A percentile compares a stretch with the other conserved stretches of the same genome.
phyloP scores from a whole-genome alignment of 2,888 invertebrate genomes.

The Meteorus colon region DNA sequence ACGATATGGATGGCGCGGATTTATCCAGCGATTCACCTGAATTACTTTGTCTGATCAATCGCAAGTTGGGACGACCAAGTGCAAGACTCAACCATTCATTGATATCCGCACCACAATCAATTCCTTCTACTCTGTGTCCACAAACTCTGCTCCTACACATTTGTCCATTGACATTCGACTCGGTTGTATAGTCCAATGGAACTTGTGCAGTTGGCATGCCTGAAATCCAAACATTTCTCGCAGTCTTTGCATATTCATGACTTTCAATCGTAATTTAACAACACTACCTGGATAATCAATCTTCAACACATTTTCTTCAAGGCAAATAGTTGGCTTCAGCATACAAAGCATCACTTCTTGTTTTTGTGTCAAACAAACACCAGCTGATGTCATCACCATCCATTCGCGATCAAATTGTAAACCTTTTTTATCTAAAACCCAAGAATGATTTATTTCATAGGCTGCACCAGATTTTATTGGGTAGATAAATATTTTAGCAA shows the following conservation, averaged over 20 bases:
- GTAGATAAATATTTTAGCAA: slow-evolving; percentile 80
- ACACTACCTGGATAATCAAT: slow-evolving; percentile 78
- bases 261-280: slow-evolving; percentile 34
- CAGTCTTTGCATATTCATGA: slow-evolving; percentile 33
- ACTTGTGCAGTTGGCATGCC: slow-evolving; percentile 76
- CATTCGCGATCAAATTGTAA: slow-evolving; percentile 92
- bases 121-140: slow-evolving; percentile 84
- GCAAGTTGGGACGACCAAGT: slow-evolving; percentile 80
- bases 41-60: slow-evolving; percentile 79
- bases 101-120: slow-evolving; percentile 89
- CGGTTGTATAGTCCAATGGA: slow-evolving; percentile 72
- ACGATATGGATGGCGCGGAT: slow-evolving; percentile 74
- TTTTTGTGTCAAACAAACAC: slow-evolving; percentile 92
- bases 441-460: slow-evolving; percentile 79
- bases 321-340: slow-evolving; percentile 82
- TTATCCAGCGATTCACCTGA: slow-evolving; percentile 51
- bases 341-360: slow-evolving; percentile 85
- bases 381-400: slow-evolving; percentile 91
- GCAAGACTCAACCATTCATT: slow-evolving; percentile 87
- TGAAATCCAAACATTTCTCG: slow-evolving; percentile 58
- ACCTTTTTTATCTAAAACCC: slow-evolving; percentile 86
- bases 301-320: slow-evolving; percentile 75
- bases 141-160: slow-evolving; percentile 90
- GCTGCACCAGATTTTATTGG: slow-evolving; percentile 95
- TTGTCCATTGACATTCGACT: slow-evolving; percentile 67